Conservation (phyloP, 2,888 invertebrate species). For the Trilocha varians region DNA sequence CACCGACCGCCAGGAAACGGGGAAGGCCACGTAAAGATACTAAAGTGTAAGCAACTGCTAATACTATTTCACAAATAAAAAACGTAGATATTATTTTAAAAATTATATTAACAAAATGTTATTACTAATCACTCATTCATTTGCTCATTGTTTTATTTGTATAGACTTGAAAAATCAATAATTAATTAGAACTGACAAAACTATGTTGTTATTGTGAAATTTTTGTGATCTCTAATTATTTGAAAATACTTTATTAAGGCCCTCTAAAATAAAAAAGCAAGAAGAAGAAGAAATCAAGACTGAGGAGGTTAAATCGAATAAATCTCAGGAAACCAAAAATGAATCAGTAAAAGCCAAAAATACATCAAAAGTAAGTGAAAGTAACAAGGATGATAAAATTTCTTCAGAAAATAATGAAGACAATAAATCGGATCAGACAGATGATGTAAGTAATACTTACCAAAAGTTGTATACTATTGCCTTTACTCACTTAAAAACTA, state of each 20-base stretch:
- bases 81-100: no score
- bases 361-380: conserved; percentile 7
- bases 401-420: neutral
- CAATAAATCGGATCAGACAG: neutral
- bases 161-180: no score
- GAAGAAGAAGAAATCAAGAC: conserved; percentile 20
- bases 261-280: conserved; percentile 39
- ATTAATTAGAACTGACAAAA: no score
- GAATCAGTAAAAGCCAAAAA: conserved; percentile 12
- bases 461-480: no score
- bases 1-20: conserved; percentile 32
- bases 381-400: neutral
- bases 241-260: conserved; percentile 24
- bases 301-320: conserved; percentile 10
- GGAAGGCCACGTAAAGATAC: conserved; percentile 52
- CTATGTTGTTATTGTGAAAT: no score
- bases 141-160: no score
- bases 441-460: neutral
- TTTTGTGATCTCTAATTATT: no score
- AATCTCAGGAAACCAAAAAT: conserved; percentile 10
- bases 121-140: no score
- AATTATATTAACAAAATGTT: no score
- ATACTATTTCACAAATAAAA: no score
- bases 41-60: conserved; percentile 23
- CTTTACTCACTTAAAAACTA: no score